These are phyloP conservation scores for Willisornis vidua DNA, from an alignment of 2,113 vertebrate species.

Conservation along the genomic window DNA sequence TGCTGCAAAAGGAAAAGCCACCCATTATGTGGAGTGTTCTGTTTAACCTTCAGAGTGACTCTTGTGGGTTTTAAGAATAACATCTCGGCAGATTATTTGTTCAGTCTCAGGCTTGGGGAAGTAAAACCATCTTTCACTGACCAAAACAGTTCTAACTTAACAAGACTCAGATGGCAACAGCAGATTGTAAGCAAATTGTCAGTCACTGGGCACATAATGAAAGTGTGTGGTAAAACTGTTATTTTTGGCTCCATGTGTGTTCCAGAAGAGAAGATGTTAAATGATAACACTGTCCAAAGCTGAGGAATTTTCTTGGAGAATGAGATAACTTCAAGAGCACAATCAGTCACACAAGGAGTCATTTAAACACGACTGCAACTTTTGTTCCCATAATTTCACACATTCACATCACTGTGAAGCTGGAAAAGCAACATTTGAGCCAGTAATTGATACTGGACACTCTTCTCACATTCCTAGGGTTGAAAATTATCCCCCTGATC, in stretches of 20 bases:
- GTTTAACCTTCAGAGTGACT: not conserved
- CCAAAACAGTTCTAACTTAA: not conserved
- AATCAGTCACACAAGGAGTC: not conserved
- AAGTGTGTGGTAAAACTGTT: not conserved
- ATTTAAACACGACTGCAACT: not conserved
- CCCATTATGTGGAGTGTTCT: not conserved
- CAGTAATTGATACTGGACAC: not conserved
- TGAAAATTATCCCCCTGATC: not conserved
- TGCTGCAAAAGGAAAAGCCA: not conserved
- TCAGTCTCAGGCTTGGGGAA: not conserved
- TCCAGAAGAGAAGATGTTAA: not conserved
- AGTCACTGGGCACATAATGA: not conserved
- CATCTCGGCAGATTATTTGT: not conserved
- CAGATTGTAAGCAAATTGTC: slow-evolving; percentile 4
- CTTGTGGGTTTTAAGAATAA: not conserved
- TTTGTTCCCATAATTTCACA: not conserved
- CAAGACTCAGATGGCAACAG: not conserved
- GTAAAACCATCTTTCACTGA: not conserved
- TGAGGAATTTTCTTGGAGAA: not conserved
- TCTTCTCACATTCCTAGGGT: not conserved
- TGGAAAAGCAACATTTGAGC: not conserved
- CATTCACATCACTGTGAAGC: not conserved
- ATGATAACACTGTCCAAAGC: not conserved
- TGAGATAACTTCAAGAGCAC: not conserved
- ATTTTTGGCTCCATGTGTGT: not conserved